A percentile compares a stretch with the other conserved stretches of the same genome.
phyloP scores from a whole-genome alignment of 1,140 invertebrate genomes.

The Plutomurus gul region DNA sequence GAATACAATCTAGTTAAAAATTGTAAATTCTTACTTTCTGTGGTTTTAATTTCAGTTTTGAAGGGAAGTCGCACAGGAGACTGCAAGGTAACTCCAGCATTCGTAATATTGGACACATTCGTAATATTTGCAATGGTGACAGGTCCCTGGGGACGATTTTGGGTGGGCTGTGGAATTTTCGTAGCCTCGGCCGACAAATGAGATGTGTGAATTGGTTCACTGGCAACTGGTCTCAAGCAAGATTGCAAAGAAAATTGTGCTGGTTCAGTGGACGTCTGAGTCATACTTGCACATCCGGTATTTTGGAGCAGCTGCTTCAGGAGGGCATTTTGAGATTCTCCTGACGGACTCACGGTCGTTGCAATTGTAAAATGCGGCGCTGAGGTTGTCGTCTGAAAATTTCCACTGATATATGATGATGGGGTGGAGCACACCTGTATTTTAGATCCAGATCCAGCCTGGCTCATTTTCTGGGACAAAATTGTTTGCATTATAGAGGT shows the following conservation, averaged over 20 bases:
- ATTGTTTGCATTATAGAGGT: constrained; percentile 25
- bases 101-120: too few species aligned
- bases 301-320: constrained; percentile 88
- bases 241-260: constrained; percentile 46
- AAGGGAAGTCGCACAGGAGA: constrained; percentile 31
- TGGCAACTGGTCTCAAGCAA: constrained; percentile 30
- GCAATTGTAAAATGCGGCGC: constrained; percentile 1
- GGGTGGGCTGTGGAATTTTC: constrained; percentile 48
- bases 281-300: constrained; percentile 68
- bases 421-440: background rate
- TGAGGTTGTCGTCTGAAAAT: background rate
- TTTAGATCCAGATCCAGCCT: background rate
- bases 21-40: constrained; percentile 12
- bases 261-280: constrained; percentile 57
- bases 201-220: constrained; percentile 32
- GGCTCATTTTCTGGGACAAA: background rate
- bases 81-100: background rate
- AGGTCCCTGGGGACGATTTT: background rate
- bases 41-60: constrained; percentile 26
- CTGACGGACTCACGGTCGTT: constrained; percentile 57
- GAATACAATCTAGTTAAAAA: too few species aligned
- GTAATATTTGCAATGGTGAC: background rate
- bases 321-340: constrained; percentile 85
- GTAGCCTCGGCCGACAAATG: constrained; percentile 52
- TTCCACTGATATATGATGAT: background rate